Base-by-base conservation (phyloP, 1,140 invertebrate species). In the Solenopsis invicta region DNA sequence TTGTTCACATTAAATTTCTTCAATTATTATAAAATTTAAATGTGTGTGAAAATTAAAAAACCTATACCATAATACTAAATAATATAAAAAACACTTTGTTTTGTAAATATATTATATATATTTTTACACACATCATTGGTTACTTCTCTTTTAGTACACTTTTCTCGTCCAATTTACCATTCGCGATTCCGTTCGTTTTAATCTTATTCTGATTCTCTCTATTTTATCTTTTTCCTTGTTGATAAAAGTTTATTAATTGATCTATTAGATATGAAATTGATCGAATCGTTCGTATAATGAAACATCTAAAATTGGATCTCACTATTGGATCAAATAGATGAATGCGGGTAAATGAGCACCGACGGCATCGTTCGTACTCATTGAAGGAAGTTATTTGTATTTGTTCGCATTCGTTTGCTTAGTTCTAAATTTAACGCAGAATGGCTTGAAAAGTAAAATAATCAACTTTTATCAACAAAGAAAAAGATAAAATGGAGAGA, bases 241-340 rank as follows among this genome's bases (percentile, higher is more conserved):
- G n/a, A n/a, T n/a, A n/a, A n/a, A n/a, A n/a, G n/a, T n/a, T 56
- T 21, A 59, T 59, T 34, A 75, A 54, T 52, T 16, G 34, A 10
- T 72, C 9, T 34, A 74, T 75, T 75, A 75, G 56, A n/a, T 0
- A 21, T 37, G 18, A 13, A 59, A 75, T 75, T 34, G 41, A 67
- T 69, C 18, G 48, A 71, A 8, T 48, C 0, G 48, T 48, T n/a
- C 21, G 21, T 24, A 0, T 24, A 50, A 29, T 34, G 12, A 50
- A 29, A 52, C 9, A 0, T 29, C 41, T 48, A 50, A 69, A 69
- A 69, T 69, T 69, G 4, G 5, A 69, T 69, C 12, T n/a, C 24
- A 37, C 41, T 4, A 41, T 41, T 41, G 4, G 41, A 48, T 2
- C 9, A 24, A 18, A 8, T 10, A 64, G 37, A 9, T 6, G 2